Evolutionary conservation across 1,140 invertebrate species (phyloP).

Genomic region (Hyphantria cunea): DNA sequence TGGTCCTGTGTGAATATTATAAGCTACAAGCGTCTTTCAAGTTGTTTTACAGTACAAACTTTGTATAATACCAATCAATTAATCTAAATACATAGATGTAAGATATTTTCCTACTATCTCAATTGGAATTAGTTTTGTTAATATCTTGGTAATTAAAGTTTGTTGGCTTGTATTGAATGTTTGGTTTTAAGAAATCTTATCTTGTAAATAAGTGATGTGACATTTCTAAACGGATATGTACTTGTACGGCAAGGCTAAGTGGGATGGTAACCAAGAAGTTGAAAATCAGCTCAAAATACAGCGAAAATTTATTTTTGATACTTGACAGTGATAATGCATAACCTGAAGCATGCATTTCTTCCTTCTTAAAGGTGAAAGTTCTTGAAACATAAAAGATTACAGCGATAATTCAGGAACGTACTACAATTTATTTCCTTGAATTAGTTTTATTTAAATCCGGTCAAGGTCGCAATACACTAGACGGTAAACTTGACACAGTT

Average conservation of each 20-base stretch:
- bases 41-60: constrained; percentile 4
- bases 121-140: background rate
- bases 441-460: too few species aligned
- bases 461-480: too few species aligned
- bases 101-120: constrained; percentile 7
- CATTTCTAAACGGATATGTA: constrained; percentile 18
- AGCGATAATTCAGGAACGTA: too few species aligned
- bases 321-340: too few species aligned
- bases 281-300: too few species aligned
- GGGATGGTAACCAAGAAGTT: background rate
- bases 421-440: too few species aligned
- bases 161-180: constrained; percentile 2
- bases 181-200: constrained; percentile 1
- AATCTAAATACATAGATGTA: background rate
- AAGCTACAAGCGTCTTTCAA: background rate
- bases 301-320: too few species aligned
- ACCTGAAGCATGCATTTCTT: too few species aligned
- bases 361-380: too few species aligned
- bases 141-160: background rate
- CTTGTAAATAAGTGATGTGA: constrained; percentile 23
- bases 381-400: too few species aligned
- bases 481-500: too few species aligned
- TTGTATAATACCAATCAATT: background rate
- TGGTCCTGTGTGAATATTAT: background rate
- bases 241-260: constrained; percentile 1